Conservation (phyloP, 2,888 invertebrate species). For the Clistopyga incitator region DNA sequence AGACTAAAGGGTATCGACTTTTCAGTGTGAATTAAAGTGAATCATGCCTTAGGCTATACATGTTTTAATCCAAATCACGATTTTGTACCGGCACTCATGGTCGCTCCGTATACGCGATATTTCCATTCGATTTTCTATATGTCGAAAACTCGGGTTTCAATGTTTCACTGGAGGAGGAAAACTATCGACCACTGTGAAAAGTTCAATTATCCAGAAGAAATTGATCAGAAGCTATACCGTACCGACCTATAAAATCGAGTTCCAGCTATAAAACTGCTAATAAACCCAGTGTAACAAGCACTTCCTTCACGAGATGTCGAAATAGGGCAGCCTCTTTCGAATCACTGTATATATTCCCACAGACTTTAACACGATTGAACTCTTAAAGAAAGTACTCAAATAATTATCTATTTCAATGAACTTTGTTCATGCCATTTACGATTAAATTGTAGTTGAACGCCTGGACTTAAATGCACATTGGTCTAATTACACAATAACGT, state of each 20-base stretch:
- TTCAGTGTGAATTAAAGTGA: conserved; percentile 42
- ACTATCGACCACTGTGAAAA: background rate
- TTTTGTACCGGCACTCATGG: background rate
- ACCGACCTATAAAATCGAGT: background rate
- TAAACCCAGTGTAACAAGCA: conserved; percentile 1
- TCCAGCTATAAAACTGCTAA: background rate
- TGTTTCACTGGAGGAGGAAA: background rate
- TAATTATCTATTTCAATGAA: background rate
- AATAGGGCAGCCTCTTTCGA: background rate
- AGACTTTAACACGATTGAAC: background rate
- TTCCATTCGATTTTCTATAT: conserved; percentile 9
- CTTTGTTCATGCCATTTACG: background rate
- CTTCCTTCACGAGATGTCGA: background rate
- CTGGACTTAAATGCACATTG: background rate
- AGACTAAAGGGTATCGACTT: conserved; percentile 50
- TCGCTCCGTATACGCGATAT: background rate
- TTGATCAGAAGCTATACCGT: background rate
- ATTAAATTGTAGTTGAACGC: background rate
- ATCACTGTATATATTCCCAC: background rate
- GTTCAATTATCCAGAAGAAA: conserved; percentile 21
- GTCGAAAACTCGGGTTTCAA: conserved; percentile 2
- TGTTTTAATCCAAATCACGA: conserved; percentile 15
- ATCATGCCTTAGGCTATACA: conserved; percentile 41
- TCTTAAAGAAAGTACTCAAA: background rate
- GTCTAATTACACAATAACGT: background rate